Evolutionary conservation across 2,888 invertebrate genomes (phyloP).

Genomic region (Agriopis marginaria): DNA sequence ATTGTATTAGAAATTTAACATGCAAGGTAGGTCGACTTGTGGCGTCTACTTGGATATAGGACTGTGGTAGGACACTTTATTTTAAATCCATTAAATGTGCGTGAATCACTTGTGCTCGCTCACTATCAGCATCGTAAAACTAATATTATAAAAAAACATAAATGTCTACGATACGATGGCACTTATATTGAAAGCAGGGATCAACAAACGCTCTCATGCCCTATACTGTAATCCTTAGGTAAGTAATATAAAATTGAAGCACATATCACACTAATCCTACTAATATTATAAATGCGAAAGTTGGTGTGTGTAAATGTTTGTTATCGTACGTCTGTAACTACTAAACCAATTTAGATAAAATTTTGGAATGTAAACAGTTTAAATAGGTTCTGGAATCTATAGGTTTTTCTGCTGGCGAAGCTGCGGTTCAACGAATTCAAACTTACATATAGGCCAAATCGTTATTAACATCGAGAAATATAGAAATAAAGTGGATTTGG

Average conservation of each 20-base stretch:
- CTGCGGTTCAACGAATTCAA: too few species aligned
- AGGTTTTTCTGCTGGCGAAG: too few species aligned
- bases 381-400: too few species aligned
- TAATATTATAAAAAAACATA: slow-evolving; percentile 15
- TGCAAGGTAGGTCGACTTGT: too few species aligned
- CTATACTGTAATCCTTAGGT: neutral
- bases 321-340: too few species aligned
- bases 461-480: too few species aligned
- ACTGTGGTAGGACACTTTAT: slow-evolving; percentile 8
- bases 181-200: slow-evolving; percentile 22
- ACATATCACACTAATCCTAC: neutral
- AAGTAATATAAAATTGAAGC: neutral
- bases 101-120: slow-evolving; percentile 13
- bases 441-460: too few species aligned
- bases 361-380: too few species aligned
- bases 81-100: slow-evolving; percentile 14
- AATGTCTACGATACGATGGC: slow-evolving; percentile 17
- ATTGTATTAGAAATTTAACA: too few species aligned
- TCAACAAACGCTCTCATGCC: slow-evolving; percentile 4
- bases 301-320: neutral
- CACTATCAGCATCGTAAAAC: slow-evolving; percentile 23
- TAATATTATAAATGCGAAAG: neutral
- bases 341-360: too few species aligned
- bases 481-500: too few species aligned
- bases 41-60: neutral